phyloP scores from a whole-genome alignment of 2,113 vertebrate species.

The Salvator merianae region DNA sequence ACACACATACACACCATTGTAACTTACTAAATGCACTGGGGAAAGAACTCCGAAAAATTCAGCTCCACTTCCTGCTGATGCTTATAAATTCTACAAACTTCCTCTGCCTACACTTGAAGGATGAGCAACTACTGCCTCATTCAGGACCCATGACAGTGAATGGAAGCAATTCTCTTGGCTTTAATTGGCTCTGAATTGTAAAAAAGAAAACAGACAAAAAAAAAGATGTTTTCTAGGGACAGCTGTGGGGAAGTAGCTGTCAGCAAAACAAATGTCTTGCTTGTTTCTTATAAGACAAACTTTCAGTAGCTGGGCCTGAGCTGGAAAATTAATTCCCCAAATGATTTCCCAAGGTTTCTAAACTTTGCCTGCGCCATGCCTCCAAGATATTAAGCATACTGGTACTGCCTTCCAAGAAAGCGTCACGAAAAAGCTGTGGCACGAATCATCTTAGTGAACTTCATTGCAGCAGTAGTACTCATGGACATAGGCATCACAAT shows the following conservation, averaged over 20 bases:
- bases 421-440: background rate
- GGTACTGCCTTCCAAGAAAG: slow-evolving; percentile 13
- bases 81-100: background rate
- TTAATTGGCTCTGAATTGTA: background rate
- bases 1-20: background rate
- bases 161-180: background rate
- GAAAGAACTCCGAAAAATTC: background rate
- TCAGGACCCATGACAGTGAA: slow-evolving; percentile 7
- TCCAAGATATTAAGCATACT: background rate
- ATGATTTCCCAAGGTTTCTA: background rate
- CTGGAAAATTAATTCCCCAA: background rate
- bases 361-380: background rate
- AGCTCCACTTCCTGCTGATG: background rate
- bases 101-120: background rate
- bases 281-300: background rate
- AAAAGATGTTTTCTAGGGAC: slow-evolving; percentile 1
- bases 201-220: background rate
- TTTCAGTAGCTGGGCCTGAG: background rate
- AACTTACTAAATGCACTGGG: background rate
- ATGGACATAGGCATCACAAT: no score
- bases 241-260: slow-evolving; percentile 25
- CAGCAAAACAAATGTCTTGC: background rate
- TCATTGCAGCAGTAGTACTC: background rate
- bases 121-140: background rate
- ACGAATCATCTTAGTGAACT: background rate